Base-by-base conservation (phyloP, 2,888 invertebrate species). In the Epinotia bilunana region DNA sequence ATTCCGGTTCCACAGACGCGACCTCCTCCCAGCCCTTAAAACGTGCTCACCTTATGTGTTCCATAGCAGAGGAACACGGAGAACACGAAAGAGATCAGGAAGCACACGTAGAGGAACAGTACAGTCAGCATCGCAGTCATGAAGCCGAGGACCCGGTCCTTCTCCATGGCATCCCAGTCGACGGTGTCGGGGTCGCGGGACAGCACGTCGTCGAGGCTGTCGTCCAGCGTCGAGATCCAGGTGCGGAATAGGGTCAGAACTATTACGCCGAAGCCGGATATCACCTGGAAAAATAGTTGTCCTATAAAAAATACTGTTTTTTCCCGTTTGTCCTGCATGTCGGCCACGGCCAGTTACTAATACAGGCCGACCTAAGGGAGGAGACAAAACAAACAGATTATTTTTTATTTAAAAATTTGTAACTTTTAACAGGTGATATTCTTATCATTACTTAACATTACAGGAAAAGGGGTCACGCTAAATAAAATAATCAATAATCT, bases 31-130 rank as follows among this genome's bases (percentile, higher is more conserved):
- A n/a, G n/a, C n/a, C n/a, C n/a, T n/a, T n/a, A n/a, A n/a, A n/a
- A n/a, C n/a, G n/a, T n/a, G n/a, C n/a, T 53, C n/a, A 75, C 79
- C 77, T 78, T 78, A 23, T 60, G 67, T 1, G 77, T 43, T 4
- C 79, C 79, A 39, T 77, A 67, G 63, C 77, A 74, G 16, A 79
- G 77, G 60, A 78, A 63, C 5, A 76, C 74, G 6, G 76, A 53
- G 58, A 79, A 79, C 13, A 76, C 62, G 39, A 79, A 73, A 3
- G 76, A 60, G 0, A 77, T 46, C 20, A 76, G n/a, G 20, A 23
- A 63, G 72, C 76, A 62, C 28, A 78, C 0, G 43, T 65, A 74
- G 5, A 65, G 39, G 39, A 53, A 18, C n/a, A 46, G 2, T 11
- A 71, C 18, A 7, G 49, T 33, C 11, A 58, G n/a, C 28, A 53